Percentiles rank a stretch among this genome's conserved stretches.
Evolutionary conservation across 2,113 vertebrate species (phyloP).

Genomic region (Phylloscopus trochilus): DNA sequence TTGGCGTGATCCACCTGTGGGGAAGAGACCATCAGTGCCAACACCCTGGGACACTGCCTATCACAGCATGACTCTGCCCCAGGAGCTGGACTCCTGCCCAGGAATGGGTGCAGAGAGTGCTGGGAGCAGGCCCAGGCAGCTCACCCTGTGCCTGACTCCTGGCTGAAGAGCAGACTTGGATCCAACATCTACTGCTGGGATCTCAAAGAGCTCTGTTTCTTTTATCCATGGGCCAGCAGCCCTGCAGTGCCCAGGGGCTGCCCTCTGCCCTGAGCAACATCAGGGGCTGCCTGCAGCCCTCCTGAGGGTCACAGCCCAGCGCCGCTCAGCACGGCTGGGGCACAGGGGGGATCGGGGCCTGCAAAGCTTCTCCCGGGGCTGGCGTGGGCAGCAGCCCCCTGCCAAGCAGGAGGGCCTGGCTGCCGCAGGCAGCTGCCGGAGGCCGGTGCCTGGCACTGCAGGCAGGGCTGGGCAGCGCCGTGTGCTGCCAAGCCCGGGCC

Average conservation of each 20-base stretch:
- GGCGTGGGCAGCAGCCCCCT: rapidly evolving
- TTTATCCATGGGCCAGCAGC: neutral
- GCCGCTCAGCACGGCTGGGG: rapidly evolving
- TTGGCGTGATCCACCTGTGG: slow-evolving; percentile 84
- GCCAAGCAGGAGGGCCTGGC: neutral
- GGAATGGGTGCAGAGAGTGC: neutral
- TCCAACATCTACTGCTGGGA: neutral
- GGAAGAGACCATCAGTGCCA: neutral
- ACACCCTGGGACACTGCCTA: neutral
- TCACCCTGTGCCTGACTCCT: neutral
- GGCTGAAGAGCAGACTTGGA: neutral
- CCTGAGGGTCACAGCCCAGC: neutral
- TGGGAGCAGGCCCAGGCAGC: neutral
- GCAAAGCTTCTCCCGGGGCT: rapidly evolving
- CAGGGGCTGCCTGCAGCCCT: neutral
- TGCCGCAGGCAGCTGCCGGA: rapidly evolving
- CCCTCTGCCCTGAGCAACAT: neutral
- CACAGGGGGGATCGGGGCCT: rapidly evolving
- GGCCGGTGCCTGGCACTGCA: neutral
- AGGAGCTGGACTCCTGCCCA: neutral
- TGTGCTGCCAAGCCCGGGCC: neutral
- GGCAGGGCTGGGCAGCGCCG: rapidly evolving
- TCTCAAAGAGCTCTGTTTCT: neutral
- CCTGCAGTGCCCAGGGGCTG: neutral
- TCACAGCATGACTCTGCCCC: neutral